Evolutionary conservation across 2,888 invertebrate species (phyloP), one percentile per base, ranked within the genome.

Genomic region (Malthinus flaveolus): DNA sequence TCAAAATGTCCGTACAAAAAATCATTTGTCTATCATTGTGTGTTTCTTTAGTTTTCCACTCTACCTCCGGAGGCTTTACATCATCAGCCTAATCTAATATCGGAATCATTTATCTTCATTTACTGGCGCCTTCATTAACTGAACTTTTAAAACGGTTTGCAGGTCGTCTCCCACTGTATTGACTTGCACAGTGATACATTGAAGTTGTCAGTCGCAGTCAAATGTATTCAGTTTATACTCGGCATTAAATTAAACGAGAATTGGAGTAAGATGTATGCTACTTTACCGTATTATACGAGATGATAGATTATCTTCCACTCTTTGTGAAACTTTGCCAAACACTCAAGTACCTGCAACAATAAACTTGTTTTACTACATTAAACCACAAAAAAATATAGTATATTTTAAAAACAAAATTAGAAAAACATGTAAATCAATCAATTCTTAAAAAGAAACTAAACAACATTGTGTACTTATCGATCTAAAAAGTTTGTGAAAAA

Each of bases 61-160:
- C 36, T 61, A 61, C 56, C 56, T 42, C 39, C 57, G 57, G 57
- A 57, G 57, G 47, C 50, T 56, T 48, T 53, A 62, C 59, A 59
- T 59, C 59, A 62, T 59, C 61, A 58, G 48, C 74, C 75, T 79
- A 79, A 79, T 79, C 79, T 78, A 79, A 79, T 79, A 79, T 78
- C 75, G 65, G 71, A 71, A 77, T 73, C 78, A 79, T 79, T 79
- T 78, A 79, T 79, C 79, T 79, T 79, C 79, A 79, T 79, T 79
- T 79, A 76, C 72, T 68, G 73, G 71, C 76, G 76, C 75, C 77
- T 78, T 79, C 78, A 79, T 79, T 79, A 79, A 77, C 73, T 75
- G 63, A 68, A 76, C 75, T 75, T 78, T 79, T 77, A 76, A 78
- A 78, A 76, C 72, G 71, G 68, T 70, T 70, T 69, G 69, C 73